Evolutionary conservation across 2,113 vertebrate genomes (phyloP), one percentile per base, ranked within the genome.

Genomic region (Junco hyemalis): DNA sequence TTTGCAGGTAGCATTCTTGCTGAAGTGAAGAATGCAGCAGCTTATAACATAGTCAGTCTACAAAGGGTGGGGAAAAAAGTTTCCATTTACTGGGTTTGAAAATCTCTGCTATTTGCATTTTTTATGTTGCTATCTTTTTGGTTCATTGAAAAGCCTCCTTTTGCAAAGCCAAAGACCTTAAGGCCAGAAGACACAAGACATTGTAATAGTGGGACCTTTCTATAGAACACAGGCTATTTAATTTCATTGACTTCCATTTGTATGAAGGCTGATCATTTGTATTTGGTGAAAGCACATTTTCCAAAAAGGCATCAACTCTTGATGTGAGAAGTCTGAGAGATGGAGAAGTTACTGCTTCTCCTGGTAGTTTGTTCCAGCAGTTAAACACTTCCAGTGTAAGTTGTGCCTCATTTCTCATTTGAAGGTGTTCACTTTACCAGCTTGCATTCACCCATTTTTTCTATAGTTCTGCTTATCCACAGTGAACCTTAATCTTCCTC

Each of bases 341-440:
- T 29, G n/a, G 56, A 92, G 48, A 82, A 82, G 59, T 87, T 87
- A 65, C 48, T 72, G 65, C 48, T 82, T 76, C 59, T 72, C 53
- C 50, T 85, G 33, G 63, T 80, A 77, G 54, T 90, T 95, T 95
- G 53, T 92, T 92, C 78, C 74, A 77, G 54, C 80, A 81, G 65
- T 79, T 87, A 85, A 95, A 87, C 70, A 56, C 50, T 78, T 65
- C 50, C 57, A 79, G n/a, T 51, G n/a, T 76, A 61, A 89, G 89
- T 76, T 94, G 42, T 89, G 48, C 44, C 59, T 80, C 50, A 50
- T 87, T 91, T 87, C 78, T 82, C 61, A 50, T 77, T 72, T 77
- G 63, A 91, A 85, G 59, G 38, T 82, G 65, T 69, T 95, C 68
- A 51, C 45, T 94, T 86, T 72, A 22, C 54, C 63, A 45, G 33